Base-by-base conservation (phyloP, 2,113 vertebrate species). In the Dryoscopus gambensis region DNA sequence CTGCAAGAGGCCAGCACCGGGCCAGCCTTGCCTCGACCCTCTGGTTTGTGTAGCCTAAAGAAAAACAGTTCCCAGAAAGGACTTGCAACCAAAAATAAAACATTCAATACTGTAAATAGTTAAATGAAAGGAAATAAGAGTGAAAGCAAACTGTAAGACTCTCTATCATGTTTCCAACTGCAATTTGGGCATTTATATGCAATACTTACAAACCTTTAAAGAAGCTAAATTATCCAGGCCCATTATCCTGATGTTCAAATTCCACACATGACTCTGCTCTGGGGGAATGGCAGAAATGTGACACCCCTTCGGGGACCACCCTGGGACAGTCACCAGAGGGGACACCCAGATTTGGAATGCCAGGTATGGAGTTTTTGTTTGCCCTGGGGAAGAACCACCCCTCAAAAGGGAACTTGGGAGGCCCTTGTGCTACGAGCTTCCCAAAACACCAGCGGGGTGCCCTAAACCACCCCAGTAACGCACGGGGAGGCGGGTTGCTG, bases 281-380 rank as follows among this genome's bases (percentile, higher is more conserved):
- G 4, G 21, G 31, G 49, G 42, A 68, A 53, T 0, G 3, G 37
- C 46, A 87, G 59, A 64, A 88, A 90, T 6, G 46, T 17, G 62
- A 79, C 63, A 47, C 16, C 28, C 20, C 15, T 68, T 64, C 2
- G 1, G 57, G 63, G 68, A 84, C 47, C 82, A 62, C 21, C 55
- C 31, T 17, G 18, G 46, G 33, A 46, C 42, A 46, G 78, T 30
- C 2, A 1, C 35, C 2, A 5, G 42, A 75, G 19, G 59, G 28
- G 76, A 89, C 46, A 74, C 5, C 37, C 84, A 74, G 13, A 53
- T 39, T 33, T 35, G 73, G 44, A 53, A 64, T 2, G 30, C 8
- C 0, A 0, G 4, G 7, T 20, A 31, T 2, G 15, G 42, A 84
- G 47, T 18, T 30, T 10, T 40, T 0, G 0, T 21, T 62, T 9